A percentile compares a stretch with the other conserved stretches of the same genome.
These are phyloP conservation scores for Laterallus jamaicensis DNA, from an alignment of 2,113 vertebrate species.

Conservation along the genomic window DNA sequence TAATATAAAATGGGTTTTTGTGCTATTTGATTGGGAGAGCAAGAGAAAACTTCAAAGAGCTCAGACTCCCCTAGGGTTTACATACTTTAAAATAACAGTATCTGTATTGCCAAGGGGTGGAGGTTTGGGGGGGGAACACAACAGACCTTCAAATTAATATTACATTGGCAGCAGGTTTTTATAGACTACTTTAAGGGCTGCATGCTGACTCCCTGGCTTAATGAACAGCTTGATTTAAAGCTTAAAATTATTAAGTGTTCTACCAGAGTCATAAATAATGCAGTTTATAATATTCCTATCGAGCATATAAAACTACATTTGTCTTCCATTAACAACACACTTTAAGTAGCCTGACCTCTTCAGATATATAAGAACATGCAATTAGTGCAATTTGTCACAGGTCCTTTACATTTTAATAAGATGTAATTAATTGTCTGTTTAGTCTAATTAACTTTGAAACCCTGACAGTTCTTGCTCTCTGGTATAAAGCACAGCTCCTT, in stretches of 20 bases:
- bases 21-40: not conserved
- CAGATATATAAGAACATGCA: constrained; percentile 73
- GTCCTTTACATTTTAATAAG: constrained; percentile 79
- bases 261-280: constrained; percentile 78
- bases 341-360: constrained; percentile 78
- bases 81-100: constrained; percentile 48
- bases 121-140: not conserved
- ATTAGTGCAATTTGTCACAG: constrained; percentile 82
- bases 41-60: constrained; percentile 46
- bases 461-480: constrained; percentile 71
- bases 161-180: constrained; percentile 61
- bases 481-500: constrained; percentile 51
- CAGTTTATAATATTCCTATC: constrained; percentile 77
- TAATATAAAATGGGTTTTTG: not conserved
- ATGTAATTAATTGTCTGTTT: constrained; percentile 81
- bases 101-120: not conserved
- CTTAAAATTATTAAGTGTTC: constrained; percentile 76
- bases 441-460: constrained; percentile 81
- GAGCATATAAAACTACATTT: constrained; percentile 76
- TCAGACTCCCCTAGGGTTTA: constrained; percentile 18
- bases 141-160: constrained; percentile 69
- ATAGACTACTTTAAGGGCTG: constrained; percentile 62
- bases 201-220: constrained; percentile 54
- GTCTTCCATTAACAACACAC: constrained; percentile 75
- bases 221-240: constrained; percentile 78